phyloP scores from a whole-genome alignment of 2,797 vertebrate genomes.

The Neosalanx taihuensis region DNA sequence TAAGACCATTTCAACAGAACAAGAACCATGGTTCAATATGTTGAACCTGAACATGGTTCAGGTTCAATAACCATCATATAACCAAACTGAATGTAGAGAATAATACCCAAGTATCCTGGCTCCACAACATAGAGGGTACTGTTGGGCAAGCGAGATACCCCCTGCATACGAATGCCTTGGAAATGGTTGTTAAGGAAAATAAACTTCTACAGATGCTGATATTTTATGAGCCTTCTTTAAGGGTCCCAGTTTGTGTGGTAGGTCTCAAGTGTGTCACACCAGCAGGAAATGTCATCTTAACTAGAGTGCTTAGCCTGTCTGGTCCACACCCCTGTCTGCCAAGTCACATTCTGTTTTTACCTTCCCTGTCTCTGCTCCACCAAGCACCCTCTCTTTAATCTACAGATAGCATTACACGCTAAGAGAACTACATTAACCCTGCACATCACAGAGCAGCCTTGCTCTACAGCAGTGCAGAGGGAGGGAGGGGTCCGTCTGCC shows the following conservation, averaged over 20 bases:
- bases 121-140: slow-evolving; percentile 91
- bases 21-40: background rate
- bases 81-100: background rate
- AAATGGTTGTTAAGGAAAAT: slow-evolving; percentile 65
- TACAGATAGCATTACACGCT: too few relatives aligned
- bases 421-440: too few relatives aligned
- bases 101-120: slow-evolving; percentile 90
- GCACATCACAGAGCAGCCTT: background rate
- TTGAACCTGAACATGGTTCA: too few relatives aligned
- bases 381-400: too few relatives aligned
- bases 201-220: background rate
- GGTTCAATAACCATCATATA: background rate
- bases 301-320: background rate
- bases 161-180: slow-evolving; percentile 88
- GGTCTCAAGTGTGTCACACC: background rate
- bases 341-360: background rate
- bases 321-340: background rate
- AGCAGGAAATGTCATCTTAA: background rate
- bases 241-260: background rate
- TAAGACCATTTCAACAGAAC: background rate
- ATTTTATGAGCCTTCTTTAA: background rate
- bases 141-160: slow-evolving; percentile 88
- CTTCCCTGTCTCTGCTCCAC: background rate
- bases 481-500: too few relatives aligned
- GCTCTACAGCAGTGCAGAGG: background rate